Percentiles rank a stretch among this genome's conserved stretches.
phyloP scores from a whole-genome alignment of 2,888 invertebrate species.

The Hypena proboscidalis region DNA sequence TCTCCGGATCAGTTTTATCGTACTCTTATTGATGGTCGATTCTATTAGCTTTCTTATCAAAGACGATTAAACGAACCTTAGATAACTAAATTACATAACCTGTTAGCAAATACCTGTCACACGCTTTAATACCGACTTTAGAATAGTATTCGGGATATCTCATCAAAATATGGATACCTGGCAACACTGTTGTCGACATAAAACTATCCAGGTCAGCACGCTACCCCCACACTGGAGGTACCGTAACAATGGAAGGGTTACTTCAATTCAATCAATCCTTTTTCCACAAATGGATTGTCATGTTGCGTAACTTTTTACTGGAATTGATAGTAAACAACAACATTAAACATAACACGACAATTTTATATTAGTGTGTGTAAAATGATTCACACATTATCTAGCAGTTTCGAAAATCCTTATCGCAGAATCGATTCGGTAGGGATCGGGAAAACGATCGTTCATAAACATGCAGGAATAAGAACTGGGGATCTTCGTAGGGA shows the following conservation, averaged over 20 bases:
- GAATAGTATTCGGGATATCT: too few species aligned
- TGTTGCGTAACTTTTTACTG: constrained; percentile 6
- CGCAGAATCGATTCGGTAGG: constrained; percentile 9
- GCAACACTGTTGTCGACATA: constrained; percentile 21
- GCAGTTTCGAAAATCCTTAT: constrained; percentile 5
- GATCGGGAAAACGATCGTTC: constrained; percentile 10
- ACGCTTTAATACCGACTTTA: too few species aligned
- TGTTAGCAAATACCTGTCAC: too few species aligned
- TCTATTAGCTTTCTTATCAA: too few species aligned
- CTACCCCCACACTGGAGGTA: constrained; percentile 17
- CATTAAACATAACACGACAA: too few species aligned
- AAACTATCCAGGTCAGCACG: constrained; percentile 49
- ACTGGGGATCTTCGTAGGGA: constrained; percentile 3
- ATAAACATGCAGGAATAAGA: constrained; percentile 13
- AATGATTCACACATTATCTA: constrained; percentile 1
- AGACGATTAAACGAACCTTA: too few species aligned
- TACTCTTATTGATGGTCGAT: too few species aligned
- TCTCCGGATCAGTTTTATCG: too few species aligned
- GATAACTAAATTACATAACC: too few species aligned
- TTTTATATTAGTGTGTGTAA: not conserved
- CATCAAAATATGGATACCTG: too few species aligned
- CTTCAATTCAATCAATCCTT: constrained; percentile 30
- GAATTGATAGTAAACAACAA: not conserved
- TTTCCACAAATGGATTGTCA: constrained; percentile 14
- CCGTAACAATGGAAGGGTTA: constrained; percentile 32